Evolutionary conservation across 1,140 invertebrate genomes (phyloP), one percentile per base, ranked within the genome.

Genomic region (Sarcophaga peregrina): DNA sequence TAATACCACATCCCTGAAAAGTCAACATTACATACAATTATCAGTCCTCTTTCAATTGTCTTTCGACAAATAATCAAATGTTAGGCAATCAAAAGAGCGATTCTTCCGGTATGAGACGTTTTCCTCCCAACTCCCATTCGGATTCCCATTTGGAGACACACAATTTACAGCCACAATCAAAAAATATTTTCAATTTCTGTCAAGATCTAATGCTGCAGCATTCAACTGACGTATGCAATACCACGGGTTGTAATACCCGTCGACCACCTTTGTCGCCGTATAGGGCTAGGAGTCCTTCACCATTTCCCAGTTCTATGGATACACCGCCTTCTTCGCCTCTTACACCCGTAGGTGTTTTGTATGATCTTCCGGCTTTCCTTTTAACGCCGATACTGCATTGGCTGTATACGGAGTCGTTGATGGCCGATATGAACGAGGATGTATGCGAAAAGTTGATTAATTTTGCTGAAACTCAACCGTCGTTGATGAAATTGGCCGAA

Each of bases 391-490:
- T 93, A 73, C 88, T 94, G 11, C 91, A 94, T 87, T 95, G 92
- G 87, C 86, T 94, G 10, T 95, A 95, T 85, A 91, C 93, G n/a
- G 93, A 94, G 86, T 93, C 93, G 84, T 87, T 95, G 85, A 81
- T 89, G 45, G 93, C 93, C 11, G 88, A 90, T 83, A 87, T 94
- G 74, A 90, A 91, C 25, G 93, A 93, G 85, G 90, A 91, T 52
- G 92, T 92, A 7, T 93, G 93, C 45, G 90, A 91, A 82, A 91
- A 91, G 80, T 92, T 93, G 58, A 91, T 94, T 13, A 91, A 91
- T 85, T 88, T 91, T 80, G 90, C 91, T 50, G 86, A 91, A 68
- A 88, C 91, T 72, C 87, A 93, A 81, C 90, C 91, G 5, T 92
- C 92, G 48, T 91, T 94, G 82, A 90, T 89, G 25, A 92, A 92